These are phyloP conservation scores for Lamellibrachia satsuma DNA, from an alignment of 2,888 invertebrate genomes.

Conservation along the genomic window DNA sequence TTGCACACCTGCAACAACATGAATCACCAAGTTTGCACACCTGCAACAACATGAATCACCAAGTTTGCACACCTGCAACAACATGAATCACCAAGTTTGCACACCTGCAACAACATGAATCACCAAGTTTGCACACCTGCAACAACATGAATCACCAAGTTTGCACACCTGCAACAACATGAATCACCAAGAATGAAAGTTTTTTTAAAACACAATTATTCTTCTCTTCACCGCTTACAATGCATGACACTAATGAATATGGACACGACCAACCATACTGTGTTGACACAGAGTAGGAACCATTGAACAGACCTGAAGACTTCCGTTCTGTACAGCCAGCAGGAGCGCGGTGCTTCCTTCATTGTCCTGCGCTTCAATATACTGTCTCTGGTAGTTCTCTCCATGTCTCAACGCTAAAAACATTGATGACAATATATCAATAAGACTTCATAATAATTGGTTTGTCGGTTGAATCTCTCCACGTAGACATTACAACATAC, in stretches of 20 bases:
- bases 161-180: conserved; percentile 40
- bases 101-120: conserved; percentile 39
- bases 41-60: conserved; percentile 39
- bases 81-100: conserved; percentile 35
- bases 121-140: conserved; percentile 41
- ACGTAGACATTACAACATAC: background rate
- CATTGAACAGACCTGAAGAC: conserved; percentile 36
- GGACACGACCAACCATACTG: no score
- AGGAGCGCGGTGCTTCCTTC: conserved; percentile 46
- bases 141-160: conserved; percentile 34
- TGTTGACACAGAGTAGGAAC: background rate
- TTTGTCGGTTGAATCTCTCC: background rate
- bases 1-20: conserved; percentile 40
- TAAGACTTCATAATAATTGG: background rate
- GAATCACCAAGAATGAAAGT: no score
- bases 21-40: conserved; percentile 40
- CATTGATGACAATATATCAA: background rate
- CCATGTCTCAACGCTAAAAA: conserved; percentile 32
- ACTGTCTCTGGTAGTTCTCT: conserved; percentile 20
- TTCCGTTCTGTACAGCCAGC: conserved; percentile 45
- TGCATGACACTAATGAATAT: no score
- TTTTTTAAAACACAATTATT: no score
- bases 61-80: conserved; percentile 41
- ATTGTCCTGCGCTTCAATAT: conserved; percentile 40
- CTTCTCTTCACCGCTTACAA: no score